These are phyloP conservation scores for Lordiphosa collinella DNA, from an alignment of 1,140 invertebrate species.

Conservation along the genomic window DNA sequence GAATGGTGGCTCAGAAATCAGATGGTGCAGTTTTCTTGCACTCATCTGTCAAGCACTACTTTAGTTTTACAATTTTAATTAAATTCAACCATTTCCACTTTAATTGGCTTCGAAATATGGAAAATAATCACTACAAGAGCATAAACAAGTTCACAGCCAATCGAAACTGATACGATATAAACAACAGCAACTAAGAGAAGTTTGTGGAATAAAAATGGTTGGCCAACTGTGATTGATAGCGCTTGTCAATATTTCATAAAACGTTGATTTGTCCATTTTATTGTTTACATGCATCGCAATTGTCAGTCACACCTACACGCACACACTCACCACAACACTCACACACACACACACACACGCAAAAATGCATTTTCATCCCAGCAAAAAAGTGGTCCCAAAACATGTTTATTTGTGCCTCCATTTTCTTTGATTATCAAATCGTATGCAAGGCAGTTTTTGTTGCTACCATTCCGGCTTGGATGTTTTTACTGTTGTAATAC, in stretches of 20 bases:
- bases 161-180: conserved; percentile 23
- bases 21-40: too few species aligned
- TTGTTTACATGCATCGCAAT: conserved; percentile 70
- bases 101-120: not conserved
- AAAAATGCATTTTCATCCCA: conserved; percentile 12
- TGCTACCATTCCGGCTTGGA: too few species aligned
- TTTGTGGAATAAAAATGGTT: conserved; percentile 10
- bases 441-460: conserved; percentile 41
- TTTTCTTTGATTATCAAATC: conserved; percentile 49
- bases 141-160: conserved; percentile 58
- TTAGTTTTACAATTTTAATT: too few species aligned
- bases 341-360: conserved; percentile 15
- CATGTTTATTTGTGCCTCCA: conserved; percentile 36
- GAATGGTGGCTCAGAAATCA: too few species aligned
- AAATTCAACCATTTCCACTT: too few species aligned
- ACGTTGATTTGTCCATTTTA: conserved; percentile 74
- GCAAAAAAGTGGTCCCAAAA: conserved; percentile 2
- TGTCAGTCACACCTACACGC: conserved; percentile 25
- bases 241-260: conserved; percentile 76
- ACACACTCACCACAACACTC: too few species aligned
- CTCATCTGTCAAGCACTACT: too few species aligned
- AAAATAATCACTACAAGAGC: not conserved
- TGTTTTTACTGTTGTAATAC: conserved; percentile 31
- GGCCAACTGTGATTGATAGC: conserved; percentile 61
- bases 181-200: not conserved